Evolutionary conservation across 2,888 invertebrate species (phyloP).

Genomic region (Spialia ferax): DNA sequence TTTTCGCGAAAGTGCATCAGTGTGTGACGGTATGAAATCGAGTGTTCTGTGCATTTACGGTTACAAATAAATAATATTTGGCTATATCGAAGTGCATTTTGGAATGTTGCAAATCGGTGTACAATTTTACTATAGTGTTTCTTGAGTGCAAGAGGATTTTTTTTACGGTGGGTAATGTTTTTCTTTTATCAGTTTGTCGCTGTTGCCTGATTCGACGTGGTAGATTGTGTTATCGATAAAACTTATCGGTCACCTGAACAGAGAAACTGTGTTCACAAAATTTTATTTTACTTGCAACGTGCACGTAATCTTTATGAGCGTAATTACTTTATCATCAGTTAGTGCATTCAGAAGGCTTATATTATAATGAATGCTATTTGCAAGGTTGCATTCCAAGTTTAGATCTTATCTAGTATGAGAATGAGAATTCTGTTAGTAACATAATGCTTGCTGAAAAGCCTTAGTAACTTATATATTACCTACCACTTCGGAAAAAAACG

Average conservation of each 20-base stretch:
- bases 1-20: slow-evolving; percentile 64
- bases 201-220: slow-evolving; percentile 52
- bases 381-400: slow-evolving; percentile 1
- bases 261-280: background rate
- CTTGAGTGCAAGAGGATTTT: slow-evolving; percentile 69
- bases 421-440: background rate
- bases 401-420: background rate
- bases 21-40: slow-evolving; percentile 60
- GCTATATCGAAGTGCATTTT: slow-evolving; percentile 54
- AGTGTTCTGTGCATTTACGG: slow-evolving; percentile 57
- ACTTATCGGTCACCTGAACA: slow-evolving; percentile 23
- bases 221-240: slow-evolving; percentile 54
- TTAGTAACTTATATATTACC: background rate
- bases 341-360: background rate
- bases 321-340: background rate
- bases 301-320: background rate
- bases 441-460: background rate
- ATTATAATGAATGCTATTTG: background rate
- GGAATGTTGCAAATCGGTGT: slow-evolving; percentile 74
- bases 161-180: slow-evolving; percentile 67
- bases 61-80: slow-evolving; percentile 51
- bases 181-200: slow-evolving; percentile 61
- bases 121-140: slow-evolving; percentile 59
- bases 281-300: background rate
- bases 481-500: too few species aligned